Base-by-base conservation (phyloP, 2,888 invertebrate species). In the Rhingia campestris region DNA sequence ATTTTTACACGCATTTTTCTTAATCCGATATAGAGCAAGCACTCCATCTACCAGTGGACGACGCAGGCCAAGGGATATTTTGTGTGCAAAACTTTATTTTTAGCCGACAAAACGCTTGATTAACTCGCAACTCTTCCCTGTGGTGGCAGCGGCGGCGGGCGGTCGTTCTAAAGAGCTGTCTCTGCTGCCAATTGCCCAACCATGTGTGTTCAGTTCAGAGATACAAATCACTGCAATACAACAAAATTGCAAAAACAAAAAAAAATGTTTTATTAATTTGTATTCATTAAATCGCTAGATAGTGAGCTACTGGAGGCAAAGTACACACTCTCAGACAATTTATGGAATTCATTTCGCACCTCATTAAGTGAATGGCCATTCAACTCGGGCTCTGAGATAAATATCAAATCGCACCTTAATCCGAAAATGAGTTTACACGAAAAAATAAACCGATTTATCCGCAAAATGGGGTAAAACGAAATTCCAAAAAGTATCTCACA, bases 341-440 rank as follows among this genome's bases (percentile, higher is more conserved):
- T 56, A 64, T 74, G 73, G 73, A 74, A 74, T 74, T 39, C 35
- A 74, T 64, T 64, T 73, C 45, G 72, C 53, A 63, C 61, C 72
- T 64, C 73, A 53, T 74, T 56, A 39, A 47, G 6, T 10, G 67
- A 54, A 56, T 56, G 73, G 73, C 10, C 54, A 49, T 64, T 64
- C 69, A 69, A 69, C 69, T 56, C 12, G 12, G 5, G 7, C 41
- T 53, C 39, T 32, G 4, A 66, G 53, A 66, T 64, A 14, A 64
- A 47, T 12, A 47, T 7, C 45, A 9, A 10, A 45, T 47, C 32
- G 9, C 35, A 35, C 33, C 33, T 43, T 37, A 10, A 22, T 49
- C 22, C 14, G 12, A 51, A 63, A 51, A 7, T 12, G 6, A 14
- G 47, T 47, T 47, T 9, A 47, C 14, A 22, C 47, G 7, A 30